Percentiles rank a stretch among this genome's conserved stretches.
These are phyloP conservation scores for Bucco capensis DNA, from an alignment of 2,113 vertebrate species.

Conservation along the genomic window DNA sequence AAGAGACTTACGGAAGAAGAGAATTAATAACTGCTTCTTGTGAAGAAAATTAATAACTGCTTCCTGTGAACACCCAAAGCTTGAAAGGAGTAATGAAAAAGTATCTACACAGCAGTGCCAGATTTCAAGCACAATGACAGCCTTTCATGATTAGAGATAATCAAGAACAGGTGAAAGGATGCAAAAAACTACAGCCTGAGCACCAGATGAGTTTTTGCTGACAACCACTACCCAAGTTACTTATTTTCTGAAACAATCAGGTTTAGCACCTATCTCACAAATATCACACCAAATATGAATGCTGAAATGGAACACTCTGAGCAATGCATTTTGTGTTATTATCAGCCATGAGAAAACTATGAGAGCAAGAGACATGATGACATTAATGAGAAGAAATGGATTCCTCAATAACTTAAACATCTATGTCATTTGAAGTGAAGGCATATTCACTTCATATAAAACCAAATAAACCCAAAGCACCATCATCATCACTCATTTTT, in stretches of 20 bases:
- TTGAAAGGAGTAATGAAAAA: constrained; percentile 21
- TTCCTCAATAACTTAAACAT: not conserved
- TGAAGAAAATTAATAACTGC: too few species aligned
- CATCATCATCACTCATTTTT: not conserved
- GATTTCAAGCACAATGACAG: constrained; percentile 20
- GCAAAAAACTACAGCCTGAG: not conserved
- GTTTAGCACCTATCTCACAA: not conserved
- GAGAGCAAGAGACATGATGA: not conserved
- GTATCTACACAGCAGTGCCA: not conserved
- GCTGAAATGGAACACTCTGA: not conserved
- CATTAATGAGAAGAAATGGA: not conserved
- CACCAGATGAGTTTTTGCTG: constrained; percentile 7
- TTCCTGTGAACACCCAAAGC: not conserved
- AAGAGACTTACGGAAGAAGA: not conserved
- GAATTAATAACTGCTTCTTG: too few species aligned
- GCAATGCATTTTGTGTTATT: not conserved
- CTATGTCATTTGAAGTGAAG: not conserved
- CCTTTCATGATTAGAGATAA: constrained; percentile 10
- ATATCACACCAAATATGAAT: not conserved
- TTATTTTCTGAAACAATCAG: not conserved
- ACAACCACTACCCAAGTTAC: not conserved
- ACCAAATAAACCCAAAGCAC: not conserved
- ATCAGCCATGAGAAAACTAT: not conserved
- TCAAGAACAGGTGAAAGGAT: constrained; percentile 34
- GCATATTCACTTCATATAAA: not conserved